These are phyloP conservation scores for Carposina sasakii DNA, from an alignment of 1,140 invertebrate genomes.

Conservation along the genomic window DNA sequence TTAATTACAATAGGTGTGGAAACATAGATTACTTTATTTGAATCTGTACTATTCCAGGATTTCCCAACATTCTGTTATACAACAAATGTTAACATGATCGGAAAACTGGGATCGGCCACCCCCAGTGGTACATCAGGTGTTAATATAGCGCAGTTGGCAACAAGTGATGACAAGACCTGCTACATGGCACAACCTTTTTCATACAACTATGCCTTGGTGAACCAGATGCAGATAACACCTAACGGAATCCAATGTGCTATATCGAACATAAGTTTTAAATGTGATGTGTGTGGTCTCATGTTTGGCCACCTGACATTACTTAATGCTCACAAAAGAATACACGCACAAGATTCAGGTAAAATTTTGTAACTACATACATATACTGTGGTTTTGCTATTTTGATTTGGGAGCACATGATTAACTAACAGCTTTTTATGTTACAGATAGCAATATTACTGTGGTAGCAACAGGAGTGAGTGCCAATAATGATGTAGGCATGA, in stretches of 20 bases:
- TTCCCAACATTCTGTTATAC: constrained; percentile 80
- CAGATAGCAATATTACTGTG: constrained; percentile 63
- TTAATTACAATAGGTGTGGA: too few species aligned
- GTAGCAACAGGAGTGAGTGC: constrained; percentile 55
- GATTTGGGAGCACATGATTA: not conserved
- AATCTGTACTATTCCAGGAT: constrained; percentile 63
- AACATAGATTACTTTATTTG: too few species aligned
- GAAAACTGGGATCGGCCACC: constrained; percentile 71
- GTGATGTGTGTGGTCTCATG: constrained; percentile 87
- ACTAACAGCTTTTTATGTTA: constrained; percentile 23
- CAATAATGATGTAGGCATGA: constrained; percentile 58
- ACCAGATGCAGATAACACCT: constrained; percentile 77
- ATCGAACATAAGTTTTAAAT: constrained; percentile 87
- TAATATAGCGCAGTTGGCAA: constrained; percentile 76
- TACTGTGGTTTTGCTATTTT: not conserved
- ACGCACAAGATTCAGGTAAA: constrained; percentile 74
- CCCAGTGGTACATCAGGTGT: constrained; percentile 68
- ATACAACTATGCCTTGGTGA: constrained; percentile 79
- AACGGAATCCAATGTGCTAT: constrained; percentile 78
- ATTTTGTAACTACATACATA: not conserved
- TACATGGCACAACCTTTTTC: constrained; percentile 81
- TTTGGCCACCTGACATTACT: constrained; percentile 84
- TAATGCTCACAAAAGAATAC: constrained; percentile 87
- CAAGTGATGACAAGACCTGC: constrained; percentile 78
- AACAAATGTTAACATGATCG: constrained; percentile 79